phyloP scores from a whole-genome alignment of 2,888 invertebrate genomes.

The Hylaea fasciaria region DNA sequence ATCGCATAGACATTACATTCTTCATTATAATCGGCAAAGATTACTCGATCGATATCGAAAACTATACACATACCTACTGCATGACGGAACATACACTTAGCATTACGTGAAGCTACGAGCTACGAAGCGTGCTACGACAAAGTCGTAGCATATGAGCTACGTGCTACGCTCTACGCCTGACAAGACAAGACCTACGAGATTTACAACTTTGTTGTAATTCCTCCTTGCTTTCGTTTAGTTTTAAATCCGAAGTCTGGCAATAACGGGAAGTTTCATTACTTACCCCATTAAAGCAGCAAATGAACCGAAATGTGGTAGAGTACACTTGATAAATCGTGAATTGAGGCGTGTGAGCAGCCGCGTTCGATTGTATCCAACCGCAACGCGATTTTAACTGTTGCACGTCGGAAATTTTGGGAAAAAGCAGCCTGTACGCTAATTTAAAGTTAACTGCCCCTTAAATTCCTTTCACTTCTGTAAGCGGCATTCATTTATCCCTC shows the following conservation, averaged over 20 bases:
- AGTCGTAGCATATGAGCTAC: constrained; percentile 2
- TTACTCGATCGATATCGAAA: no score
- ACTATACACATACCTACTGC: no score
- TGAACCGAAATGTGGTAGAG: background rate
- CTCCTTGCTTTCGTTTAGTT: no score
- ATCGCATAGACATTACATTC: no score
- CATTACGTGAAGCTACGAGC: background rate
- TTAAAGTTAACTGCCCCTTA: background rate
- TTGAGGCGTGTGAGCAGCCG: constrained; percentile 2
- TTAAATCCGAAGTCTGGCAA: no score
- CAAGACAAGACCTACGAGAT: background rate
- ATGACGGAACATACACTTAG: no score
- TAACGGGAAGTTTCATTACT: no score
- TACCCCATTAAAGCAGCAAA: no score
- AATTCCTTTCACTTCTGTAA: background rate
- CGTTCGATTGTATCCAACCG: constrained; percentile 9
- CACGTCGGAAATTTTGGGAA: background rate
- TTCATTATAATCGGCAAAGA: no score
- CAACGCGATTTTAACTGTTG: constrained; percentile 7
- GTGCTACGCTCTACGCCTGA: background rate
- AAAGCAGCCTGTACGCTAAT: background rate
- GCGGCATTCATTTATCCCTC: background rate
- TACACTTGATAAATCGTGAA: constrained; percentile 8
- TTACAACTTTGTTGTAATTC: background rate
- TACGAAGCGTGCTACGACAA: background rate